Percentiles rank a stretch among this genome's conserved stretches.
Conservation (phyloP, 2,113 vertebrate genomes). For the Percopsis transmontana region DNA sequence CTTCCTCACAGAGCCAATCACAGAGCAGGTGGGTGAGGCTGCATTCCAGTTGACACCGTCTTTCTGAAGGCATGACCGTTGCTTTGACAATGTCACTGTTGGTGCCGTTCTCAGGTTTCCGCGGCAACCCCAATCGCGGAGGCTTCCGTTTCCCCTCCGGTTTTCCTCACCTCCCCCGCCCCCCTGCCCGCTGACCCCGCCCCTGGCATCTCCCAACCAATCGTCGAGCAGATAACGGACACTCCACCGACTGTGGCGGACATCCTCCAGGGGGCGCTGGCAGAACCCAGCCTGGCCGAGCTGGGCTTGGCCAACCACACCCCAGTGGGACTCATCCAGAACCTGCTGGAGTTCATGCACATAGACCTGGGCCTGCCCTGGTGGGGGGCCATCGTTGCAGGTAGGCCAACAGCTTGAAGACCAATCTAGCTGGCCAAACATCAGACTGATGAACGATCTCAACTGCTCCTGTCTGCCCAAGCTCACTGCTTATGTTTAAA, state of each 20-base stretch:
- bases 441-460: no score
- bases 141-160: not conserved
- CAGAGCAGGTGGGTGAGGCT: conserved; percentile 66
- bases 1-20: conserved; percentile 46
- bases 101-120: conserved; percentile 33
- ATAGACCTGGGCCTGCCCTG: conserved; percentile 85
- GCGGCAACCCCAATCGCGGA: conserved; percentile 15
- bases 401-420: conserved; percentile 52
- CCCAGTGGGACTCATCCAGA: conserved; percentile 87
- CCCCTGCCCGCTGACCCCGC: conserved; percentile 40
- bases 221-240: conserved; percentile 62
- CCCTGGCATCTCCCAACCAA: conserved; percentile 44
- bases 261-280: conserved; percentile 63
- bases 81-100: not conserved
- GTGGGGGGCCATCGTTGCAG: conserved; percentile 89
- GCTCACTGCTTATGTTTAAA: no score
- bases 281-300: conserved; percentile 79
- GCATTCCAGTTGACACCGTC: not conserved
- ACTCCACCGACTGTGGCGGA: conserved; percentile 68
- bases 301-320: conserved; percentile 81
- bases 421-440: no score
- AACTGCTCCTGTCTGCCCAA: no score
- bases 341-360: conserved; percentile 83
- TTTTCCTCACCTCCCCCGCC: conserved; percentile 19
- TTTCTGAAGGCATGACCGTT: no score